phyloP scores from a whole-genome alignment of 2,888 invertebrate genomes.

The Drosophila diplacantha region DNA sequence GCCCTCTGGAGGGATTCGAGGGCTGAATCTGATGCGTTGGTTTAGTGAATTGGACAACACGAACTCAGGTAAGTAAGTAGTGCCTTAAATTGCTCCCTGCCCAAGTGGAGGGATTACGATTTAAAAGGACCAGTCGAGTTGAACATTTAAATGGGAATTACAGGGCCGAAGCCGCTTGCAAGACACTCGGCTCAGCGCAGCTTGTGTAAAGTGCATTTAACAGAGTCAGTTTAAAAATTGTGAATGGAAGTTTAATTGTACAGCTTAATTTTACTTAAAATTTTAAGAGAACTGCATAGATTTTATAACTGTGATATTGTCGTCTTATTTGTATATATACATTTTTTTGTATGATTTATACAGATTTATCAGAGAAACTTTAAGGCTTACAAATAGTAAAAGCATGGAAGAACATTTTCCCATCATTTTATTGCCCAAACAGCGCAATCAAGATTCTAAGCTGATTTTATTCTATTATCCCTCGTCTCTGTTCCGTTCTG shows the following conservation, averaged over 20 bases:
- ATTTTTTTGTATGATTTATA: too few relatives aligned
- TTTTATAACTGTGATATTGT: background rate
- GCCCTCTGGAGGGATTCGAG: conserved; percentile 38
- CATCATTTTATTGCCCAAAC: background rate
- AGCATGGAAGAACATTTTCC: background rate
- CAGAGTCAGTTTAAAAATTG: background rate
- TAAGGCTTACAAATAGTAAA: background rate
- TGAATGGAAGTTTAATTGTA: background rate
- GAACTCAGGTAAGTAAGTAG: conserved; percentile 58
- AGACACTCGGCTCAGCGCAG: background rate
- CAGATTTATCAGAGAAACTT: background rate
- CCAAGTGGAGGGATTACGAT: conserved; percentile 25
- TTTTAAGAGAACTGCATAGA: background rate
- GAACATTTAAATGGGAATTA: conserved; percentile 15
- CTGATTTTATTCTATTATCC: conserved; percentile 5
- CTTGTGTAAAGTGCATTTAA: background rate
- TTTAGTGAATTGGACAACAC: conserved; percentile 56
- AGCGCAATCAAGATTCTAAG: background rate
- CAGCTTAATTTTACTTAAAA: background rate
- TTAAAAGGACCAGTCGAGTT: conserved; percentile 32
- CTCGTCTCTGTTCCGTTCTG: conserved; percentile 1
- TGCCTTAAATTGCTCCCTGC: conserved; percentile 39
- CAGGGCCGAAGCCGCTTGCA: background rate
- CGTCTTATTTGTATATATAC: background rate
- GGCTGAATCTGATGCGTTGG: conserved; percentile 22